Percentiles rank a stretch among this genome's conserved stretches.
phyloP scores from a whole-genome alignment of 2,797 vertebrate genomes.

The Allobates femoralis region DNA sequence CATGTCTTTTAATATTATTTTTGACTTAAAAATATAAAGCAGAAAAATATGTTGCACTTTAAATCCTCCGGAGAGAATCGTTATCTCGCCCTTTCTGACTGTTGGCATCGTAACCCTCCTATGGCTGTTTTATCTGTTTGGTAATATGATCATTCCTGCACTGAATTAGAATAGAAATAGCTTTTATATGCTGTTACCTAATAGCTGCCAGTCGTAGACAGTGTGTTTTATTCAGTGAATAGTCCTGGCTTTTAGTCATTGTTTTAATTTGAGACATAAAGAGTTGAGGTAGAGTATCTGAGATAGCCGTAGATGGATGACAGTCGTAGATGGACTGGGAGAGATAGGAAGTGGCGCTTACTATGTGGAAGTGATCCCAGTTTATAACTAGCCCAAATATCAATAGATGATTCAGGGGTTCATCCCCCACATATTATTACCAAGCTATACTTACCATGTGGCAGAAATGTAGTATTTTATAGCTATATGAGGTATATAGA shows the following conservation, averaged over 20 bases:
- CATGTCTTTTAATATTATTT: slow-evolving; percentile 46
- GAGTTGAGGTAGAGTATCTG: not conserved
- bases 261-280: not conserved
- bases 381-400: not conserved
- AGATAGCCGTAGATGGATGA: not conserved
- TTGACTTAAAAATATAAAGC: slow-evolving; percentile 23
- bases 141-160: not conserved
- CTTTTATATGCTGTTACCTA: slow-evolving; percentile 6
- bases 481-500: too few relatives aligned
- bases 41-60: slow-evolving; percentile 6
- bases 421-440: not conserved
- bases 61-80: slow-evolving; percentile 1
- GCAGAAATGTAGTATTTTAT: too few relatives aligned
- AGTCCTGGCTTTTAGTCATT: not conserved
- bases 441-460: too few relatives aligned
- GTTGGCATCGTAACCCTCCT: not conserved
- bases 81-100: slow-evolving; percentile 23
- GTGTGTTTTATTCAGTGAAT: not conserved
- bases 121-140: not conserved
- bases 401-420: not conserved
- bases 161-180: slow-evolving; percentile 1
- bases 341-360: not conserved
- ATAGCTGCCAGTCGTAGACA: not conserved
- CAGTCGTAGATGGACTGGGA: not conserved
- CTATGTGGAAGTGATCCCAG: not conserved